Evolutionary conservation across 2,797 vertebrate species (phyloP).

Genomic region (Apodemus agrarius): DNA sequence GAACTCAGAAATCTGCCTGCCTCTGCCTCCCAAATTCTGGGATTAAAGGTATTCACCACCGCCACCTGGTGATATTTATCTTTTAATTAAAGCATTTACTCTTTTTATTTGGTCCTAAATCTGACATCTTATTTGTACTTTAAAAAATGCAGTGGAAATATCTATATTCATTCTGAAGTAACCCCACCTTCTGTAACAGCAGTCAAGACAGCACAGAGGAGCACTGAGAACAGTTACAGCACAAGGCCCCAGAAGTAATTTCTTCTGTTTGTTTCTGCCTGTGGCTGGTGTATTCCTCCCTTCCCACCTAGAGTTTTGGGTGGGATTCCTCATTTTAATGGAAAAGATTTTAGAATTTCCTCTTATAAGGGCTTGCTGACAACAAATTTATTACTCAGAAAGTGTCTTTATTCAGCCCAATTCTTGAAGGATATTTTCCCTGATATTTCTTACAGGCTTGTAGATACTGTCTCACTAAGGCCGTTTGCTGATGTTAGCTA

Average conservation of each 20-base stretch:
- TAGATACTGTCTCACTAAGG: background rate
- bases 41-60: no score
- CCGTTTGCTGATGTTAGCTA: background rate
- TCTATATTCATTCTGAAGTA: background rate
- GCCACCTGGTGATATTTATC: no score
- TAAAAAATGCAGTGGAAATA: background rate
- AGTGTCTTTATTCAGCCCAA: background rate
- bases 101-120: background rate
- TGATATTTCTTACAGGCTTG: background rate
- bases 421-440: background rate
- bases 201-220: background rate
- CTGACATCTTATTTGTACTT: background rate
- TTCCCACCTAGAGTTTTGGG: background rate
- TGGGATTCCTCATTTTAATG: background rate
- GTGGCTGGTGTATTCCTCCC: background rate
- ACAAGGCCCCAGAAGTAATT: background rate
- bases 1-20: no score
- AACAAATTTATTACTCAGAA: background rate
- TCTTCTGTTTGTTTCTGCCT: background rate
- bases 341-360: constrained; percentile 24
- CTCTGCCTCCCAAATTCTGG: no score
- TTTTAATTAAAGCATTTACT: constrained; percentile 30
- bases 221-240: background rate
- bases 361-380: background rate
- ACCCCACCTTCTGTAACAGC: background rate